Evolutionary conservation across 2,888 invertebrate genomes (phyloP).

Genomic region (Trachelus iudaicus): DNA sequence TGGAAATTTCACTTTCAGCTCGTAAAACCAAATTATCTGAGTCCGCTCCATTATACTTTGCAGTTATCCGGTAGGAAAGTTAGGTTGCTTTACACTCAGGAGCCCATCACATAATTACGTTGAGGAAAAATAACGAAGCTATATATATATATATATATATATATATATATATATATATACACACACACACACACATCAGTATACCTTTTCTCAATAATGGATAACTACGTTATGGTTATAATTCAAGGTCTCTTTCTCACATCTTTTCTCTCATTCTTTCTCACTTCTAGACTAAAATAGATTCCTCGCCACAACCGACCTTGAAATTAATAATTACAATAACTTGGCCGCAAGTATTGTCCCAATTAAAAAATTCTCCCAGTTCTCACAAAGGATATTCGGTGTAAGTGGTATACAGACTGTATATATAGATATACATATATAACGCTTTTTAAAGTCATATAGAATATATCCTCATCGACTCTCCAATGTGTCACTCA

Average conservation of each 20-base stretch:
- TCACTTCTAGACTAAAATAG: neutral
- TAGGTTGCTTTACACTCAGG: neutral
- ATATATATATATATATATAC: too few relatives aligned
- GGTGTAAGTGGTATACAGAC: too few relatives aligned
- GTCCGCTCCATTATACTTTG: conserved; percentile 14
- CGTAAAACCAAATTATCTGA: conserved; percentile 47
- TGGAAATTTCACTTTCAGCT: conserved; percentile 52
- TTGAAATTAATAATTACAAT: neutral
- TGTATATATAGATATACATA: neutral
- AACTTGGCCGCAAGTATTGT: neutral
- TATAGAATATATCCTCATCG: neutral
- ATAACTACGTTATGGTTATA: neutral
- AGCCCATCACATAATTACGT: neutral
- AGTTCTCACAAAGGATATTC: too few relatives aligned
- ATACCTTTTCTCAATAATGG: neutral
- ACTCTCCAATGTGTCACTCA: neutral
- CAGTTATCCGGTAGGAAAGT: neutral
- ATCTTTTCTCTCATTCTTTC: neutral
- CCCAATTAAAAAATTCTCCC: neutral
- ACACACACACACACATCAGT: neutral
- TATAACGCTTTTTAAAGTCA: neutral
- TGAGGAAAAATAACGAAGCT: neutral
- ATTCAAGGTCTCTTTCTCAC: neutral
- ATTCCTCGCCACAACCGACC: neutral
- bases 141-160: neutral